Evolutionary conservation across 2,113 vertebrate genomes (phyloP).

Genomic region (Pterocles burchelli): DNA sequence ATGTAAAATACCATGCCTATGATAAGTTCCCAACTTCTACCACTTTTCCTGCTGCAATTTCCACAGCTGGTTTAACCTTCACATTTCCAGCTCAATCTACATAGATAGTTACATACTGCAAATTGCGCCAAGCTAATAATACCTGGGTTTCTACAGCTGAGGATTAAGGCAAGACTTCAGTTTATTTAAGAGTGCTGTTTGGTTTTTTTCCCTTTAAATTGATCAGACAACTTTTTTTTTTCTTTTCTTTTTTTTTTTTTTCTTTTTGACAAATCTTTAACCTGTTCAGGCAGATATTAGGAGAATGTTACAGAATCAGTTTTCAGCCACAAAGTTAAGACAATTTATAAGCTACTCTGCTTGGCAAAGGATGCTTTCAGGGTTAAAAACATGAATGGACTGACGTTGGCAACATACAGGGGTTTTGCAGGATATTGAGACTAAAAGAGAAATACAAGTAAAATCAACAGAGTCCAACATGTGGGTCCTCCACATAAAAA

Average conservation of each 20-base stretch:
- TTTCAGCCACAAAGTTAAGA: not conserved
- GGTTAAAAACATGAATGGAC: not conserved
- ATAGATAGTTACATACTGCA: not conserved
- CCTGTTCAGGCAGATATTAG: not conserved
- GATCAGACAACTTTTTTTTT: not conserved
- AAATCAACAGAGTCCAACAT: not conserved
- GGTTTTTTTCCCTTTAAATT: not conserved
- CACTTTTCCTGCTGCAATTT: not conserved
- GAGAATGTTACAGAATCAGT: not conserved
- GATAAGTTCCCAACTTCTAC: not conserved
- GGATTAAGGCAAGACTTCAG: not conserved
- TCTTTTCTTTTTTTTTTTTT: not conserved
- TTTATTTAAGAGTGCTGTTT: not conserved
- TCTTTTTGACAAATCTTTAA: constrained; percentile 44
- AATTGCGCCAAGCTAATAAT: not conserved
- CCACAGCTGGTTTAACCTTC: not conserved
- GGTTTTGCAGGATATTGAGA: not conserved
- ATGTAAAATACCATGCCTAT: not conserved
- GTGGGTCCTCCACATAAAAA: not conserved
- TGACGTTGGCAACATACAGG: not conserved
- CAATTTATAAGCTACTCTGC: not conserved
- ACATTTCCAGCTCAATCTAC: not conserved
- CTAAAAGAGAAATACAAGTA: constrained; percentile 24
- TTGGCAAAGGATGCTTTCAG: constrained; percentile 7
- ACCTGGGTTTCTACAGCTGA: not conserved